Base-by-base conservation (phyloP, 2,888 invertebrate genomes). In the Calameuta filiformis region DNA sequence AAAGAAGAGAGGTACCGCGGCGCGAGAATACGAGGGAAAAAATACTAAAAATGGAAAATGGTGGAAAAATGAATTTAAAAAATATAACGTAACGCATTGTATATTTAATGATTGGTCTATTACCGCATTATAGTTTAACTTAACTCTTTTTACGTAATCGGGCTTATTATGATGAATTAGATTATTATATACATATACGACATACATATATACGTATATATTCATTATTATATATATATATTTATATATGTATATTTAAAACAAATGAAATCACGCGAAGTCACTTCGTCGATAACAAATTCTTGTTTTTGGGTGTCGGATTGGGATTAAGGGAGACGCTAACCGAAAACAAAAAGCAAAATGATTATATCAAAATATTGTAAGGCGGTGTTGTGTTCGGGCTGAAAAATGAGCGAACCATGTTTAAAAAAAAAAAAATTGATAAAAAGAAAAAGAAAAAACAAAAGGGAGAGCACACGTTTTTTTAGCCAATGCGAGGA, bases 321-420 rank as follows among this genome's bases (percentile, higher is more conserved):
- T 84, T 84, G 86, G 87, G 84, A 87, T 85, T 84, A 84, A 80
- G 80, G 83, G 81, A 84, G 82, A 85, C 77, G 87, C 84, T 87
- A 87, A 87, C 87, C 85, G 86, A 88, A 85, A 84, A 79, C 77
- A 82, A 82, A 81, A 69, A 69, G n/a, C 69, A 69, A 69, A 69
- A 69, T 33, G 69, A 69, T 69, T 69, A 69, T 69, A 69, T 69
- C 69, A 69, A 69, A 69, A 33, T 69, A 69, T 23, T 69, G 69
- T 69, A 69, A 69, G 69, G 69, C 30, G 69, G 69, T 33, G 69
- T 69, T 33, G 69, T 33, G 33, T 69, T 33, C 31, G 69, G 69
- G 31, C 31, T 69, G 69, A 69, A 69, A 33, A 69, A 33, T 80
- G 77, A 81, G 77, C 81, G 81, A 77, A 76, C 74, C 68, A 40